A percentile compares a stretch with the other conserved stretches of the same genome.
Evolutionary conservation across 2,113 vertebrate genomes (phyloP).

Genomic region (Agapornis roseicollis): DNA sequence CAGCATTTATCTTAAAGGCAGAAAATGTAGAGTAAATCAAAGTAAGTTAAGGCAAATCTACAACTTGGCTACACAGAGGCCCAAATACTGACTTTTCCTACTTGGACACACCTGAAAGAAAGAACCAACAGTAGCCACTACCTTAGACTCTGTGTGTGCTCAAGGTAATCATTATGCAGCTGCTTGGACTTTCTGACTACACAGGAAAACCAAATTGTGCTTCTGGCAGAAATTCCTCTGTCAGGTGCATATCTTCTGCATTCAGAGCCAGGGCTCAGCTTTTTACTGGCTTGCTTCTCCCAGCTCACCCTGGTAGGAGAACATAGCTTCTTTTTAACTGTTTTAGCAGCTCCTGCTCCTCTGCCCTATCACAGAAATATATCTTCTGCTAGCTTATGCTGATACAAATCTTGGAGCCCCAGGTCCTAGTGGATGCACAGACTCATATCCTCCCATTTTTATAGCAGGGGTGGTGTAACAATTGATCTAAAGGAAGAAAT

Average conservation of each 20-base stretch:
- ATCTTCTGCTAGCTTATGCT: background rate
- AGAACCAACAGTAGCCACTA: background rate
- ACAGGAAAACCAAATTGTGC: background rate
- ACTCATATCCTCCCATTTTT: background rate
- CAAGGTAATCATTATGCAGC: background rate
- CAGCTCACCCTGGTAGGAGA: background rate
- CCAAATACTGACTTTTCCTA: background rate
- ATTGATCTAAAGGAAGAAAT: background rate
- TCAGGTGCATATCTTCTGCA: constrained; percentile 2
- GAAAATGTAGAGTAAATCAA: background rate
- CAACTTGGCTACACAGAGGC: background rate
- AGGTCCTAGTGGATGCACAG: background rate
- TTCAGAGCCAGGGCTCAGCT: background rate
- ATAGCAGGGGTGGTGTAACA: background rate
- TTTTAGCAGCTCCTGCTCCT: background rate
- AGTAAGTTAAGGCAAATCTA: background rate
- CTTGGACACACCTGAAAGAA: background rate
- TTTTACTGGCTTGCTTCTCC: background rate
- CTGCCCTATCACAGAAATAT: background rate
- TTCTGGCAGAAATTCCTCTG: constrained; percentile 10
- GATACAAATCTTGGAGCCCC: background rate
- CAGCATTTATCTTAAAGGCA: background rate
- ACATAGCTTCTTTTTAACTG: background rate
- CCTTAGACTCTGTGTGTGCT: background rate
- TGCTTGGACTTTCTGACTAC: background rate